These are phyloP conservation scores for Argyresthia goedartella DNA, from an alignment of 2,888 invertebrate genomes.

Conservation along the genomic window DNA sequence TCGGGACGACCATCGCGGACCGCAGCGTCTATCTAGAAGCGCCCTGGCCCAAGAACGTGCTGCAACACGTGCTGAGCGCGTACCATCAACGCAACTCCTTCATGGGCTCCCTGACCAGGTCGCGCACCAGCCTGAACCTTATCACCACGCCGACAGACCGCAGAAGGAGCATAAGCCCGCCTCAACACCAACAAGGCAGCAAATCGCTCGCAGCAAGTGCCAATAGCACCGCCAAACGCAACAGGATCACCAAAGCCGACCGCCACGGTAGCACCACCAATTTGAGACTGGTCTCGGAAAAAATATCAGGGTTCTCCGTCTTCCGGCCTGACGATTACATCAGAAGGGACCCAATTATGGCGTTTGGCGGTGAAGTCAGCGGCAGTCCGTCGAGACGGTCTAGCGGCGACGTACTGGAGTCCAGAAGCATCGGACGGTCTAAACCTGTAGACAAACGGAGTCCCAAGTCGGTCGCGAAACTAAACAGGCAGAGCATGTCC, in stretches of 20 bases:
- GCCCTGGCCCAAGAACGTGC: conserved; percentile 57
- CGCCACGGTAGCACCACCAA: conserved; percentile 54
- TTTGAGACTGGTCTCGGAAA: conserved; percentile 49
- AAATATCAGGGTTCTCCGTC: conserved; percentile 55
- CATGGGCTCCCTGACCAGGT: conserved; percentile 67
- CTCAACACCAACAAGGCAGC: conserved; percentile 16
- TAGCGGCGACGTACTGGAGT: conserved; percentile 17
- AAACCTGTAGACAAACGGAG: conserved; percentile 23
- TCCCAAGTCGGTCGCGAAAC: conserved; percentile 12
- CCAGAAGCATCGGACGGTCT: conserved; percentile 20
- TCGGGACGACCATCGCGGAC: conserved; percentile 45
- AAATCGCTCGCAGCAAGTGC: conserved; percentile 40
- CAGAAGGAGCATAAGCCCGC: conserved; percentile 43
- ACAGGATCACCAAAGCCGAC: conserved; percentile 34
- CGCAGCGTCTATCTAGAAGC: conserved; percentile 35
- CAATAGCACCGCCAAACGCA: conserved; percentile 34
- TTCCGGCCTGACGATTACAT: conserved; percentile 33
- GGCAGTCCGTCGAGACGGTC: background rate
- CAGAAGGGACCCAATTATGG: conserved; percentile 53
- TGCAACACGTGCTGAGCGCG: conserved; percentile 46
- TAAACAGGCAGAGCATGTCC: conserved; percentile 44
- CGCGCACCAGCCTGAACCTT: conserved; percentile 64
- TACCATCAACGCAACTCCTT: conserved; percentile 57
- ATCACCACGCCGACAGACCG: conserved; percentile 40
- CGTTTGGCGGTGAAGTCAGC: conserved; percentile 32